These are phyloP conservation scores for Betta splendens DNA, from an alignment of 2,797 vertebrate species.

Conservation along the genomic window DNA sequence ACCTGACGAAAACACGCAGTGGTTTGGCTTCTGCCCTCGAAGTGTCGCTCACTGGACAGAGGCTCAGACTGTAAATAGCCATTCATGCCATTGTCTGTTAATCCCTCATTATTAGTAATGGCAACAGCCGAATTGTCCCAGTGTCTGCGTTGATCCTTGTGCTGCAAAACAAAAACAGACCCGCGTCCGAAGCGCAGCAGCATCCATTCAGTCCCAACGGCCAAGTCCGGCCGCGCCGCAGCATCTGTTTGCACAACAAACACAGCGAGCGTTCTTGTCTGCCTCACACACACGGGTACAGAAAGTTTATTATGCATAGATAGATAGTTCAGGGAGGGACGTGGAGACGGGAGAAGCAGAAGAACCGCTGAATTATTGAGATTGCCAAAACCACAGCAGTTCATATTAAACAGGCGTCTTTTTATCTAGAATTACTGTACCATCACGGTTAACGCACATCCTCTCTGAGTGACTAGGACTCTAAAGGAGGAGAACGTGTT, in stretches of 20 bases:
- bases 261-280: constrained; percentile 26
- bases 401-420: constrained; percentile 43
- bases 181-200: constrained; percentile 12
- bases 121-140: neutral
- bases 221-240: constrained; percentile 22
- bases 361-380: constrained; percentile 62
- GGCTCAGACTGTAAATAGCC: too few relatives aligned
- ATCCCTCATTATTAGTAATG: too few relatives aligned
- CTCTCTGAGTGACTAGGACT: constrained; percentile 33
- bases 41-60: neutral
- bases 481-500: too few relatives aligned
- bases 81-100: too few relatives aligned
- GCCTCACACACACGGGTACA: constrained; percentile 15
- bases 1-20: too few relatives aligned
- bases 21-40: neutral
- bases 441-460: constrained; percentile 43
- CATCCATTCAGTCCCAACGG: constrained; percentile 18
- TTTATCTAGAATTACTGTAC: constrained; percentile 47
- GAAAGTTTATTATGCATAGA: constrained; percentile 54
- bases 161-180: constrained; percentile 39
- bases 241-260: constrained; percentile 44
- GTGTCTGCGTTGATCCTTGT: constrained; percentile 19
- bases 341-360: constrained; percentile 27
- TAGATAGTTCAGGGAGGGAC: constrained; percentile 62
- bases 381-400: constrained; percentile 33